Conservation (phyloP, 2,888 invertebrate genomes). For the Hylaea fasciaria region DNA sequence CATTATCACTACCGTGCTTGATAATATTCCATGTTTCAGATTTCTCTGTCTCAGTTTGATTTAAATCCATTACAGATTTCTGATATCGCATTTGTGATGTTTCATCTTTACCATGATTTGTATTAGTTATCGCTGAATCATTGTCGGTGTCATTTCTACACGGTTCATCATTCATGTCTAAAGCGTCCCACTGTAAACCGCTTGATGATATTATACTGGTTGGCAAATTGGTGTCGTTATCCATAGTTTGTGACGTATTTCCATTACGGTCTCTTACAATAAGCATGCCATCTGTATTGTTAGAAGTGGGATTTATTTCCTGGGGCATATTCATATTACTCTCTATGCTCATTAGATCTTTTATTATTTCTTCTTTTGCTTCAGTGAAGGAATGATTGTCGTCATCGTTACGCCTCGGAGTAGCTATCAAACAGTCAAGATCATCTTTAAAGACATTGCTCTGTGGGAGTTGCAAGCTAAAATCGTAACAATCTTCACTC, state of each 20-base stretch:
- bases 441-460: slow-evolving; percentile 73
- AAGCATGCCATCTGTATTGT: slow-evolving; percentile 41
- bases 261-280: slow-evolving; percentile 46
- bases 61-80: slow-evolving; percentile 62
- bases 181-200: slow-evolving; percentile 55
- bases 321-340: slow-evolving; percentile 65
- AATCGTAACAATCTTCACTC: slow-evolving; percentile 76
- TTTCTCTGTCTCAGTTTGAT: slow-evolving; percentile 51
- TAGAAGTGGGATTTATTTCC: slow-evolving; percentile 45
- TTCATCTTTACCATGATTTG: slow-evolving; percentile 43
- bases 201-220: slow-evolving; percentile 44
- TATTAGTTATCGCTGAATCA: slow-evolving; percentile 35
- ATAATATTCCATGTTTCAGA: slow-evolving; percentile 56
- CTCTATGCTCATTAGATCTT: slow-evolving; percentile 79
- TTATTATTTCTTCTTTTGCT: slow-evolving; percentile 76
- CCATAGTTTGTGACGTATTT: slow-evolving; percentile 33
- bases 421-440: slow-evolving; percentile 74
- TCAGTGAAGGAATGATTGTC: slow-evolving; percentile 60
- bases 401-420: slow-evolving; percentile 65
- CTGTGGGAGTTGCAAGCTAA: slow-evolving; percentile 70
- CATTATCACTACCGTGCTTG: slow-evolving; percentile 47
- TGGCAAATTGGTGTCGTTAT: slow-evolving; percentile 43
- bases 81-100: slow-evolving; percentile 46
- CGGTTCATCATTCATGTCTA: slow-evolving; percentile 47
- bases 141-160: slow-evolving; percentile 35